A percentile compares a stretch with the other conserved stretches of the same genome.
phyloP scores from a whole-genome alignment of 2,888 invertebrate species.

The Himalopsyche japonica region DNA sequence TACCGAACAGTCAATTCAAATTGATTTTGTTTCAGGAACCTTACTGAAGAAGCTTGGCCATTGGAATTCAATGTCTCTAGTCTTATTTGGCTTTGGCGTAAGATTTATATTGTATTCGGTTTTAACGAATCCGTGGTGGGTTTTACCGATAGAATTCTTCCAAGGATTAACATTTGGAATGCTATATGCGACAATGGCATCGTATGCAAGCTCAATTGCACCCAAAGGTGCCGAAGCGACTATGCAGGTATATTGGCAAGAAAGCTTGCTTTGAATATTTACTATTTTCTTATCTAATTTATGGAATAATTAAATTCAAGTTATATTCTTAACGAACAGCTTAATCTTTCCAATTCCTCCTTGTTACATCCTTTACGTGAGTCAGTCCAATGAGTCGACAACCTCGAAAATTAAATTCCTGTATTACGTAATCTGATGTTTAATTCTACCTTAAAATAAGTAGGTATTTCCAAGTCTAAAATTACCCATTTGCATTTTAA shows the following conservation, averaged over 20 bases:
- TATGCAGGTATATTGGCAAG: conserved; percentile 66
- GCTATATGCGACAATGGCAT: conserved; percentile 86
- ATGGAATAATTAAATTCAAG: no score
- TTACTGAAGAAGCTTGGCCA: conserved; percentile 81
- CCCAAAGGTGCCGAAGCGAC: conserved; percentile 86
- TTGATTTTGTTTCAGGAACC: conserved; percentile 56
- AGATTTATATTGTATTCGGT: conserved; percentile 83
- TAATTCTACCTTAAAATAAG: no score
- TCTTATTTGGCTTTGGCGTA: conserved; percentile 77
- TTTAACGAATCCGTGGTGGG: conserved; percentile 79
- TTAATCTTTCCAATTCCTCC: no score
- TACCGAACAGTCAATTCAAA: neutral
- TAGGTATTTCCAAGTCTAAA: no score
- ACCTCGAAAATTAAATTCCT: no score
- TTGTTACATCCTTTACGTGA: no score
- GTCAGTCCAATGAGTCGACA: no score
- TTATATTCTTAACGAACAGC: no score
- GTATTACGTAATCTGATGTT: no score
- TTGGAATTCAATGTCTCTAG: conserved; percentile 79
- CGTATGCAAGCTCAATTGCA: conserved; percentile 82
- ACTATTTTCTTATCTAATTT: no score
- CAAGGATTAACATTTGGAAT: conserved; percentile 90
- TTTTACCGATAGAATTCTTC: conserved; percentile 80
- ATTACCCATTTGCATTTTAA: no score
- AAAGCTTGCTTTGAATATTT: neutral